Percentiles rank a stretch among this genome's conserved stretches.
phyloP scores from a whole-genome alignment of 2,797 vertebrate species.

The Poecilia velifera region DNA sequence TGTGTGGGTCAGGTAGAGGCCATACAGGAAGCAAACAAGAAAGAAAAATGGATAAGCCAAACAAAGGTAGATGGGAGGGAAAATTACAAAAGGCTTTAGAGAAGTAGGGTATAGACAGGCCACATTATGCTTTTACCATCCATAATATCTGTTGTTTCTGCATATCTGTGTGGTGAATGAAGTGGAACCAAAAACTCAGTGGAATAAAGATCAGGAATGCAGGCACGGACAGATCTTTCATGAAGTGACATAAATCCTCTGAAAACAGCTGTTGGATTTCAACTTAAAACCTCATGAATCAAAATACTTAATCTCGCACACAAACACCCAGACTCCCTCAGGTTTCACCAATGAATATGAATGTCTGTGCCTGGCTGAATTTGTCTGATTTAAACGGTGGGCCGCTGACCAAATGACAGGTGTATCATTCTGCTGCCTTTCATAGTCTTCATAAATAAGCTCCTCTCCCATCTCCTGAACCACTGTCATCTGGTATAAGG shows the following conservation, averaged over 20 bases:
- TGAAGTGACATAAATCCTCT: conserved; percentile 44
- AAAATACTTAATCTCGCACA: conserved; percentile 11
- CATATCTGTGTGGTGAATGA: conserved; percentile 42
- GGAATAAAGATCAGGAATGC: conserved; percentile 66
- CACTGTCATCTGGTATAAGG: conserved; percentile 1
- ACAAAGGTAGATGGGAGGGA: background rate
- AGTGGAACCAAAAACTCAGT: conserved; percentile 54
- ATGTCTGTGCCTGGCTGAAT: conserved; percentile 45
- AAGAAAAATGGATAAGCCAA: background rate
- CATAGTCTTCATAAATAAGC: conserved; percentile 56
- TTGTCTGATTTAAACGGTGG: conserved; percentile 42
- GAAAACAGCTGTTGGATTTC: conserved; percentile 67
- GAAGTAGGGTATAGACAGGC: conserved; percentile 20
- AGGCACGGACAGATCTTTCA: conserved; percentile 43
- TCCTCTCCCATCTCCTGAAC: conserved; percentile 17
- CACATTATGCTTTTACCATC: conserved; percentile 33
- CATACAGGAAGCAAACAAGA: background rate
- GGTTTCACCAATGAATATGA: conserved; percentile 58
- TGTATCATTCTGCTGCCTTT: conserved; percentile 51
- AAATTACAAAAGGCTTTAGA: conserved; percentile 6
- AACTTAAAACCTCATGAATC: conserved; percentile 49
- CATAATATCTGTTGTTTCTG: conserved; percentile 35
- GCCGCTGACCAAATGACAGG: conserved; percentile 57
- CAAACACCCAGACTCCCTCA: conserved; percentile 15
- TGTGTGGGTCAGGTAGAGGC: background rate